Conservation (phyloP, 2,888 invertebrate genomes). For the Eupithecia vulgata region DNA sequence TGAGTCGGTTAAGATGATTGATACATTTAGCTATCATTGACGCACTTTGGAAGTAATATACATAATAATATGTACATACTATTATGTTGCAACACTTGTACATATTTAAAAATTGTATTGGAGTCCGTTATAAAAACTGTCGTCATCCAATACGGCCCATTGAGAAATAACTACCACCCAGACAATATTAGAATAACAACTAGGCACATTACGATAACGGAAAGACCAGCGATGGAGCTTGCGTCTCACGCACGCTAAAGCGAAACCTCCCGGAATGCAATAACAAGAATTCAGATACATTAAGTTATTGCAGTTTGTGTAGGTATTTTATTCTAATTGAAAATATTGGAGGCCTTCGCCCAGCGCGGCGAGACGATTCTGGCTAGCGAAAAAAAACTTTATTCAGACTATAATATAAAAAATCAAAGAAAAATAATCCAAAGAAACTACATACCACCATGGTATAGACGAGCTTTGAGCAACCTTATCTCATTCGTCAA, state of each 20-base stretch:
- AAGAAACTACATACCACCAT: background rate
- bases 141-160: slow-evolving; percentile 72
- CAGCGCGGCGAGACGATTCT: background rate
- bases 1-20: slow-evolving; percentile 37
- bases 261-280: slow-evolving; percentile 69
- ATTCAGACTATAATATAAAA: background rate
- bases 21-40: slow-evolving; percentile 50
- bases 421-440: too few species aligned
- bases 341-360: background rate
- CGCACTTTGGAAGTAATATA: slow-evolving; percentile 60
- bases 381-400: background rate
- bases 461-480: background rate
- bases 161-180: slow-evolving; percentile 68
- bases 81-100: too few species aligned
- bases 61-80: slow-evolving; percentile 65
- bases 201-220: slow-evolving; percentile 72
- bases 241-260: slow-evolving; percentile 69
- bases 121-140: slow-evolving; percentile 71
- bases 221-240: slow-evolving; percentile 65
- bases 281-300: slow-evolving; percentile 71
- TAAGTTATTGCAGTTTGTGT: slow-evolving; percentile 68
- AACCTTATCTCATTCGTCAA: background rate
- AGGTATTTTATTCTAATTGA: background rate
- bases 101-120: slow-evolving; percentile 64
- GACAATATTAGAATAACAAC: slow-evolving; percentile 76